phyloP scores from a whole-genome alignment of 2,113 vertebrate species.

The Anoura caudifer region DNA sequence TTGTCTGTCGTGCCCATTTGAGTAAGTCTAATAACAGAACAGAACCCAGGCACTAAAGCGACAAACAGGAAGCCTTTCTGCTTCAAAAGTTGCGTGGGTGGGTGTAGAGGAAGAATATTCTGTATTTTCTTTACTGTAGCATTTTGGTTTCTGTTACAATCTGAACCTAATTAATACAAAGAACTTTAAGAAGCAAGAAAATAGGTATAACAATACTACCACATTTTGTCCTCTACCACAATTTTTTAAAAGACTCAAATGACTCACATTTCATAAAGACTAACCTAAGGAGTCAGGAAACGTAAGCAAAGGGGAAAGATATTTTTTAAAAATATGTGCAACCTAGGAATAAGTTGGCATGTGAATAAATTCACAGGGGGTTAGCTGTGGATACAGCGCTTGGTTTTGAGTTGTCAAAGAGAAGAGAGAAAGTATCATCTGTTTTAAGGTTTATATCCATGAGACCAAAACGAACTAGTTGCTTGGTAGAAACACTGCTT shows the following conservation, averaged over 20 bases:
- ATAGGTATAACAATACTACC: not conserved
- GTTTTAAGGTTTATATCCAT: not conserved
- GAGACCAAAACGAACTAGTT: not conserved
- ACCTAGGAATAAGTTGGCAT: not conserved
- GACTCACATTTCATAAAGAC: not conserved
- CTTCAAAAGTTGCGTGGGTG: not conserved
- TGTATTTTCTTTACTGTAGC: not conserved
- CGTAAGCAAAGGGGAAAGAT: not conserved
- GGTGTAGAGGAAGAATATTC: not conserved
- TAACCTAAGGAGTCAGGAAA: not conserved
- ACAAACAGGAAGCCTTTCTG: not conserved
- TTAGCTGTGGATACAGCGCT: not conserved
- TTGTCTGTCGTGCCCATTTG: not conserved
- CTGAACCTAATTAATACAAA: not conserved
- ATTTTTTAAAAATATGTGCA: not conserved
- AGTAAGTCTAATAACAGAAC: not conserved
- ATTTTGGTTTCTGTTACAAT: not conserved
- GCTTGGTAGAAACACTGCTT: not conserved
- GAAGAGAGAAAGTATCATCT: not conserved
- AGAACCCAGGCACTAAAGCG: not conserved
- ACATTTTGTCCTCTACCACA: not conserved
- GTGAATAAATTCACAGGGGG: not conserved
- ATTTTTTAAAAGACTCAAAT: not conserved
- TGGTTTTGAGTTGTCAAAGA: not conserved
- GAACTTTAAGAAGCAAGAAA: not conserved